These are phyloP conservation scores for Polyommatus icarus DNA, from an alignment of 2,888 invertebrate genomes.

Conservation along the genomic window DNA sequence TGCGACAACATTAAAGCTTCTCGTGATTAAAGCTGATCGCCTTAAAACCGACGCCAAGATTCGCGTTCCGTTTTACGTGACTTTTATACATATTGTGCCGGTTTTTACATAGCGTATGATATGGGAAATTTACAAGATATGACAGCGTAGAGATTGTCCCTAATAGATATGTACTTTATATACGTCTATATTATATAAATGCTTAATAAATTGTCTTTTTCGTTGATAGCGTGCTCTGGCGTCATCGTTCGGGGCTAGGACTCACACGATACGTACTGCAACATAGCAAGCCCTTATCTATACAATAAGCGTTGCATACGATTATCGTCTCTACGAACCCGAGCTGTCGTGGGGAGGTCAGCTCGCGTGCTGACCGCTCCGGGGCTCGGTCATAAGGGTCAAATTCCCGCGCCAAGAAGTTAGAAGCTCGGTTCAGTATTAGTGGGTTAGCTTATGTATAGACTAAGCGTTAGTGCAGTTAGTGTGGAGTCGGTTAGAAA, in stretches of 20 bases:
- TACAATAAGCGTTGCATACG: conserved; percentile 81
- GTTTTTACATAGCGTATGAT: conserved; percentile 73
- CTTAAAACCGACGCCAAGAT: conserved; percentile 41
- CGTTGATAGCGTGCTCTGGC: conserved; percentile 65
- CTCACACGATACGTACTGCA: conserved; percentile 80
- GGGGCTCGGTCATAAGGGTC: conserved; percentile 46
- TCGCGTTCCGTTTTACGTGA: conserved; percentile 51
- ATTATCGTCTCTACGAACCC: conserved; percentile 59
- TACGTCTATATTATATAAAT: conserved; percentile 69
- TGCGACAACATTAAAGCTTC: conserved; percentile 53
- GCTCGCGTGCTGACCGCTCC: conserved; percentile 38
- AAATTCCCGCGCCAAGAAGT: conserved; percentile 43
- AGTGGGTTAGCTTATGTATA: conserved; percentile 65
- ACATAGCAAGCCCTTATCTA: conserved; percentile 76
- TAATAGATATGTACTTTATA: conserved; percentile 78
- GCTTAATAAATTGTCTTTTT: conserved; percentile 75
- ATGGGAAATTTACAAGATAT: conserved; percentile 78
- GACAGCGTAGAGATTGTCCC: conserved; percentile 74
- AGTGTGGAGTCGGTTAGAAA: conserved; percentile 78
- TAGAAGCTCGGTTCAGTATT: conserved; percentile 56
- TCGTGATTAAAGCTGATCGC: conserved; percentile 61
- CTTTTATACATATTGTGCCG: conserved; percentile 66
- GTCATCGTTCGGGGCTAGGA: conserved; percentile 64
- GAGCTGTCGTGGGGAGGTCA: conserved; percentile 63
- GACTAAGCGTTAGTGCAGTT: conserved; percentile 62